Conservation (phyloP, 2,797 vertebrate species). For the Sebastes jordani region DNA sequence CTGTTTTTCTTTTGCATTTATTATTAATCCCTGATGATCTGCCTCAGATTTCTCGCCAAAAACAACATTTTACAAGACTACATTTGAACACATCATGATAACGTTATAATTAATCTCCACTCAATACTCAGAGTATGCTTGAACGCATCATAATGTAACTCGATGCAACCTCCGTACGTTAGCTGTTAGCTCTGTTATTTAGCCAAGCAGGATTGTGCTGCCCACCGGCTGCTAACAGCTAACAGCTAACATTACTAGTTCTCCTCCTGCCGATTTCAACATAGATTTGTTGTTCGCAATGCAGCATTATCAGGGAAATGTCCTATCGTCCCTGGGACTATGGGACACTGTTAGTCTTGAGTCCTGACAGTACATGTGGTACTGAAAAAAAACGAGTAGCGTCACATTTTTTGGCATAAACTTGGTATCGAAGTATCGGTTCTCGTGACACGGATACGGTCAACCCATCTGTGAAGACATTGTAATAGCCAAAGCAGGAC, state of each 20-base stretch:
- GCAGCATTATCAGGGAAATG: background rate
- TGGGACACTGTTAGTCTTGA: background rate
- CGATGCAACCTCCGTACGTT: background rate
- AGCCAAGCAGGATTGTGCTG: background rate
- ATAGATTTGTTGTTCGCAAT: too few species aligned
- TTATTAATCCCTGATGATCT: too few species aligned
- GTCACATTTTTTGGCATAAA: background rate
- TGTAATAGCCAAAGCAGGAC: background rate
- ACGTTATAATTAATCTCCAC: background rate
- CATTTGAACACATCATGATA: background rate
- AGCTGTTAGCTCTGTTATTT: background rate
- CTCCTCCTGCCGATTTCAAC: background rate
- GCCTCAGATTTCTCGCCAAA: too few species aligned
- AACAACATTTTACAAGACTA: too few species aligned
- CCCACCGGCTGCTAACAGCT: background rate
- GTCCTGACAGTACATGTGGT: background rate
- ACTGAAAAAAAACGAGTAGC: background rate
- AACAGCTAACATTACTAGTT: background rate
- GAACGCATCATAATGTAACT: background rate
- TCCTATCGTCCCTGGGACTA: fast-evolving
- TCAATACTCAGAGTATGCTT: background rate
- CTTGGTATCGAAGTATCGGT: background rate
- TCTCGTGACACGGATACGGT: background rate
- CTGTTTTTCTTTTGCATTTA: too few species aligned
- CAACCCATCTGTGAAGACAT: background rate